Evolutionary conservation across 2,113 vertebrate genomes (phyloP), one percentile per base, ranked within the genome.

Genomic region (Scolopax mira): DNA sequence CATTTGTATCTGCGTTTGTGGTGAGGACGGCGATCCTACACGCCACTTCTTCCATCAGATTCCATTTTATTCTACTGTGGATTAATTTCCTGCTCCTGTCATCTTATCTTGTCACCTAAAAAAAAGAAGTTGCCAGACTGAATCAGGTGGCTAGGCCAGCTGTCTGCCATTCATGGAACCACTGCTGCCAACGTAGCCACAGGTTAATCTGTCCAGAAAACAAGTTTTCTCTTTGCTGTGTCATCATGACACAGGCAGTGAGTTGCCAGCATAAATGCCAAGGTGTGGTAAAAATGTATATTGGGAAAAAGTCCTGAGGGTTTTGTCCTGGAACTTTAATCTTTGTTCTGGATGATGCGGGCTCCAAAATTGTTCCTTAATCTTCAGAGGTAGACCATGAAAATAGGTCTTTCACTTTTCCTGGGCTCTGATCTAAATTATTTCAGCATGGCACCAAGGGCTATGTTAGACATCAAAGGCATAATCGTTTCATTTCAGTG

Each of bases 391-490:
- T 1, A 89, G 77, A 55, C 33, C 44, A 81, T 42, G 75, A 74
- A 90, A 96, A n/a, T 58, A 70, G 39, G 39, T 19, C 58, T 90
- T 71, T 78, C 28, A 19, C 66, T 3, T 1, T 64, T 71, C 33
- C 51, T 67, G 64, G 55, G 9, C 65, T 87, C 39, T 87, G 66
- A 71, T 84, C 42, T 70, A 87, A 90, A 84, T 71, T 73, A 78
- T 90, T 87, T 90, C 73, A 78, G 33, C 31, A 48, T 89, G 77
- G 22, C 39, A 94, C 77, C 83, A 66, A 46, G 54, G 85, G 58
- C 74, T 79, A n/a, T 61, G 21, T 79, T 77, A 80, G 64, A 90
- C 75, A 74, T 90, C 85, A 93, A 88, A 84, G 75, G 65, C n/a
- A 44, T 57, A 85, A 84, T 48, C 0, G 2, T 52, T 95, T 81